Evolutionary conservation across 1,140 invertebrate species (phyloP).

Genomic region (Eupeodes corollae): DNA sequence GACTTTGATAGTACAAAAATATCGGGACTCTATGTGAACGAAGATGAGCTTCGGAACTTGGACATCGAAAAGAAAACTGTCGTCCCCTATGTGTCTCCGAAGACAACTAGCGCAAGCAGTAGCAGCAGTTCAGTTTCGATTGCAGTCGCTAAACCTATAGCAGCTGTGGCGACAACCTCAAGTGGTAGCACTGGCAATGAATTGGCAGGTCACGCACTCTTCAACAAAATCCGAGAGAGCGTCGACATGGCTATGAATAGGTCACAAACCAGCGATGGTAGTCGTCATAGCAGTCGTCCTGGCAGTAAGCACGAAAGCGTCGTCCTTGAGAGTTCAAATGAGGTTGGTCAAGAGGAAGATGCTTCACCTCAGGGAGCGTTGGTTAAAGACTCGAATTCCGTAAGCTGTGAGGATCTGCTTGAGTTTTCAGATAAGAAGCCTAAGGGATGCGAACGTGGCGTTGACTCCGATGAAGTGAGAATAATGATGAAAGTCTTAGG

Average conservation of each 20-base stretch:
- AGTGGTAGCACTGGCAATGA: constrained; percentile 23
- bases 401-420: constrained; percentile 83
- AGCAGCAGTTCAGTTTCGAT: not conserved
- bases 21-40: constrained; percentile 25
- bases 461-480: constrained; percentile 79
- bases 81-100: no score
- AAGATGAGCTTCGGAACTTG: constrained; percentile 30
- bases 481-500: constrained; percentile 85
- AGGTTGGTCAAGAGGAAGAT: constrained; percentile 31
- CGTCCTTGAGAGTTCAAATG: not conserved
- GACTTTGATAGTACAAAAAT: constrained; percentile 21
- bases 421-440: constrained; percentile 82
- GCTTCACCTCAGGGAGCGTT: constrained; percentile 29
- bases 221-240: constrained; percentile 35
- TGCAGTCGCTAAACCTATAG: not conserved
- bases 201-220: constrained; percentile 33
- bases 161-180: constrained; percentile 3
- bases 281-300: not conserved
- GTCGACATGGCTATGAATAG: constrained; percentile 26
- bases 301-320: no score
- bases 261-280: not conserved
- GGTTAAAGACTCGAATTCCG: constrained; percentile 52
- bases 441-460: constrained; percentile 66
- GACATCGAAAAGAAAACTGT: constrained; percentile 16
- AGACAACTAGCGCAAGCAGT: no score